A percentile compares a stretch with the other conserved stretches of the same genome.
Conservation (phyloP, 2,888 invertebrate species). For the Plagodis pulveraria region DNA sequence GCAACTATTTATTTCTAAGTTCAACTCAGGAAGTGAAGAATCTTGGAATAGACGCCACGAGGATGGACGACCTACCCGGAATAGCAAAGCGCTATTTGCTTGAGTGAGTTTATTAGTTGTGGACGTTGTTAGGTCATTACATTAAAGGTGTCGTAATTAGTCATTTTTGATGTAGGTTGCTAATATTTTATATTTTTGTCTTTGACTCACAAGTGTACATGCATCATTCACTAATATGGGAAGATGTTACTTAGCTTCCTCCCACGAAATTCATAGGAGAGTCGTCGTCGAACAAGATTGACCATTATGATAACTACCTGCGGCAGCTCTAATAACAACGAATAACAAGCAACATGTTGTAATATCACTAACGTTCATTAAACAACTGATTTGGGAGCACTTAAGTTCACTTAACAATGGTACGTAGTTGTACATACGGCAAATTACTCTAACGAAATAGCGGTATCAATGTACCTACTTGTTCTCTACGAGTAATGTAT, state of each 20-base stretch:
- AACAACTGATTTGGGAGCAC: not conserved
- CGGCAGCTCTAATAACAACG: not conserved
- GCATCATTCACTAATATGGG: too few species aligned
- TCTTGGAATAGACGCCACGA: constrained; percentile 77
- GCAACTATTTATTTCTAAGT: constrained; percentile 79
- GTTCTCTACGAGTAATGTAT: too few species aligned
- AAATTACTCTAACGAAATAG: constrained; percentile 1
- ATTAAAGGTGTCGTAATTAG: too few species aligned
- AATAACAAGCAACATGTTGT: not conserved
- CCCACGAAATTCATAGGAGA: constrained; percentile 1
- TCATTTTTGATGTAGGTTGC: constrained; percentile 2
- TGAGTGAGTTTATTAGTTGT: constrained; percentile 17
- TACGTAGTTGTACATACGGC: not conserved
- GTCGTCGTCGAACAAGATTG: not conserved
- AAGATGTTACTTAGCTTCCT: not conserved
- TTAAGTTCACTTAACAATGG: constrained; percentile 1
- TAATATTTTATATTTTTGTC: not conserved
- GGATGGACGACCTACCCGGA: constrained; percentile 57
- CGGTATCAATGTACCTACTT: not conserved
- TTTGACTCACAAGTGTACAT: too few species aligned
- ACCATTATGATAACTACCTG: not conserved
- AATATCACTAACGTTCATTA: not conserved
- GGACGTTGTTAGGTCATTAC: constrained; percentile 16
- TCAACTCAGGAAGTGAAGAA: constrained; percentile 80
- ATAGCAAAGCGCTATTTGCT: constrained; percentile 35